These are phyloP conservation scores for Globodera rostochiensis DNA, from an alignment of 1,140 invertebrate species.

Conservation along the genomic window DNA sequence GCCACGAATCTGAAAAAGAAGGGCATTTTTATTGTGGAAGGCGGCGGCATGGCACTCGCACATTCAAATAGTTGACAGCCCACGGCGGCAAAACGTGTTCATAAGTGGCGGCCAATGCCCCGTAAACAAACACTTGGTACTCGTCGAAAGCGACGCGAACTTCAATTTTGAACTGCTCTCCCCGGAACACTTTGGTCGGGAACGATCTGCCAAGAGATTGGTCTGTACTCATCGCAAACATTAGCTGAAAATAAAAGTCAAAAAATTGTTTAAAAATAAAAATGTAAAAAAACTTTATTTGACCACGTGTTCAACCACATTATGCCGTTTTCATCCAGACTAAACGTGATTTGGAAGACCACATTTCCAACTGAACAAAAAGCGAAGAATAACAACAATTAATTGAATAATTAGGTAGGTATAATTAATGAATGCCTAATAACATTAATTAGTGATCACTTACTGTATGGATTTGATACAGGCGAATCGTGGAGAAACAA, in stretches of 20 bases:
- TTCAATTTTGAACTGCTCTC: background rate
- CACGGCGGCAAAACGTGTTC: background rate
- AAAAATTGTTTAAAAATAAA: no score
- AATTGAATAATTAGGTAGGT: background rate
- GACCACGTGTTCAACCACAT: background rate
- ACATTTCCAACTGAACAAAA: background rate
- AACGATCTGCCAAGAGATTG: background rate
- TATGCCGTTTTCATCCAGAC: background rate
- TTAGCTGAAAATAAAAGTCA: no score
- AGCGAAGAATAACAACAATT: no score
- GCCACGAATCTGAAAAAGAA: background rate
- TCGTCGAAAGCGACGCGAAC: background rate
- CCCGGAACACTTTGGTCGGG: background rate
- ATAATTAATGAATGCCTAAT: background rate
- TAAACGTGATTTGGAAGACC: background rate
- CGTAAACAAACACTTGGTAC: background rate
- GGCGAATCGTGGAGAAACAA: background rate
- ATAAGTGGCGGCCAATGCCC: background rate
- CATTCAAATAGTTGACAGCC: conserved; percentile 4
- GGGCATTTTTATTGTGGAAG: no score
- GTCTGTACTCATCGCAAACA: no score
- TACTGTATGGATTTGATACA: background rate
- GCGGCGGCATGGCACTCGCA: no score
- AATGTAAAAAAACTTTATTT: background rate
- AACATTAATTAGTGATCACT: background rate